A percentile compares a stretch with the other conserved stretches of the same genome.
Evolutionary conservation across 2,113 vertebrate species (phyloP).

Genomic region (Platysteira castanea): DNA sequence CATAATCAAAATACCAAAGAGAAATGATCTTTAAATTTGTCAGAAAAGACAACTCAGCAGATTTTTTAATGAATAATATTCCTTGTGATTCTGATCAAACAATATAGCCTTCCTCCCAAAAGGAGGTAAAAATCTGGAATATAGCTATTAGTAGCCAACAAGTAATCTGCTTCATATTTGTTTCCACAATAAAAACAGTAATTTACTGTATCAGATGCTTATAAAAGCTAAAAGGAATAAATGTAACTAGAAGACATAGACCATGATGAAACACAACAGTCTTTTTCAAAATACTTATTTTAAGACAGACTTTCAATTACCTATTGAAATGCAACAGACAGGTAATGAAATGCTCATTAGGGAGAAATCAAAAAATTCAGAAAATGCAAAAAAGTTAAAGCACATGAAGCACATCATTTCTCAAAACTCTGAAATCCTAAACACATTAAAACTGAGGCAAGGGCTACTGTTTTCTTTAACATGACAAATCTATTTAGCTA

Average conservation of each 20-base stretch:
- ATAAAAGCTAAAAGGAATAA: not conserved
- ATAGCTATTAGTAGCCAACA: not conserved
- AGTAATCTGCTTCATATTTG: not conserved
- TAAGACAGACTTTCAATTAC: not conserved
- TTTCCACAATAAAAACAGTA: not conserved
- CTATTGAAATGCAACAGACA: not conserved
- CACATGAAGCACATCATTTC: not conserved
- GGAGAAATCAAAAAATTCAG: not conserved
- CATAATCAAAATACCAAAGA: not conserved
- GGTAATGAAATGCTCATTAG: not conserved
- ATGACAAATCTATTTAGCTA: conserved; percentile 60
- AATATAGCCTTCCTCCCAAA: not conserved
- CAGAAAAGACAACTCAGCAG: not conserved
- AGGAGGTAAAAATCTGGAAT: not conserved
- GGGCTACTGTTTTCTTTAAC: conserved; percentile 41
- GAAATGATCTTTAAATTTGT: not conserved
- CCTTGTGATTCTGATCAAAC: not conserved
- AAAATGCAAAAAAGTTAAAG: not conserved
- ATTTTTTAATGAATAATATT: not conserved
- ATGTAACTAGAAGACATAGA: not conserved
- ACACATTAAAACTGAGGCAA: conserved; percentile 32
- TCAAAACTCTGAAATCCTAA: conserved; percentile 3
- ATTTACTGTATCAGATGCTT: not conserved
- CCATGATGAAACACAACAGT: not conserved
- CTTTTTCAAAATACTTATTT: not conserved